Evolutionary conservation across 2,888 invertebrate genomes (phyloP), one percentile per base, ranked within the genome.

Genomic region (Mesodorylaimus sp.): DNA sequence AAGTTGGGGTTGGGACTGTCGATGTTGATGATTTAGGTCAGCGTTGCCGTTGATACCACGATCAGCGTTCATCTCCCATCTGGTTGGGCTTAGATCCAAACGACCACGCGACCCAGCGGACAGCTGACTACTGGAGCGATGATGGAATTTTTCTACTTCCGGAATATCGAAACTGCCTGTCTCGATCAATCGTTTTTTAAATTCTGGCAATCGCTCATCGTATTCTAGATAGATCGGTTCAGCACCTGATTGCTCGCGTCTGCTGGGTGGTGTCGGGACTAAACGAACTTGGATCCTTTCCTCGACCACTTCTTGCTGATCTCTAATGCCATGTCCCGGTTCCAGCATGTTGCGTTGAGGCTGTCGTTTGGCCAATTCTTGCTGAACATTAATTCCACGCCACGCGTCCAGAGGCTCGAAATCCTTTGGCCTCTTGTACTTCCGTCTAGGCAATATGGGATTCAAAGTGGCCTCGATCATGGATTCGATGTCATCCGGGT

Each of bases 161-260:
- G 48, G 29, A 46, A 52, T 26, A 28, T 52, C 50, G 32, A 52
- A 52, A 21, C 32, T 39, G 2, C 52, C 52, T 16, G 52, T 52
- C 28, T 52, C 52, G 29, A 52, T 52, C 19, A 52, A 46, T 19
- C 52, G 50, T 28, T 52, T 52, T 37, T 52, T 52, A 27, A 52
- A 52, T 13, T 52, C 52, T 5, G 52, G 52, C 50, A 52, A 28
- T 28, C 27, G 36, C 13, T 45, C 50, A 26, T 51, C 52, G 50
- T 51, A 52, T 23, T 51, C 52, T 2, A 51, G 28, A 28, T 52
- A 52, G 26, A 52, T 51, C 5, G 52, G 52, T 28, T 52, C 52
- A 16, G 45, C 2, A 10, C 29, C 32, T n/a, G 36, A 3, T 5
- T 5, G n/a, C 3, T 38, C 47, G 23, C 3, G 5, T 25, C 50